phyloP scores from a whole-genome alignment of 2,797 vertebrate genomes.

The Danio kyathit region DNA sequence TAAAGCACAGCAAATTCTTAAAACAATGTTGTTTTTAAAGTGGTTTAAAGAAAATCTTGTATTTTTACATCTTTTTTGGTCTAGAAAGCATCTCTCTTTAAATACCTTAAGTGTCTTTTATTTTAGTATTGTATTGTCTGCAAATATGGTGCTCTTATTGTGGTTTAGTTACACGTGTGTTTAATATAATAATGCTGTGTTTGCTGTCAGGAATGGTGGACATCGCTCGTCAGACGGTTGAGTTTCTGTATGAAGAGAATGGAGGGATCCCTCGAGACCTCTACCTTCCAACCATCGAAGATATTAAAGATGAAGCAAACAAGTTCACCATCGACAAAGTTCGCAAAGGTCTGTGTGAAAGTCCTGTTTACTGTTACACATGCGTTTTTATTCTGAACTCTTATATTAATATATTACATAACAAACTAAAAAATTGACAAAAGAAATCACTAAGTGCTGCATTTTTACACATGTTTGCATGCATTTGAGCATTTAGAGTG shows the following conservation, averaged over 20 bases:
- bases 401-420: too few species aligned
- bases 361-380: too few species aligned
- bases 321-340: conserved; percentile 99
- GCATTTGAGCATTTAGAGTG: too few species aligned
- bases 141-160: not conserved
- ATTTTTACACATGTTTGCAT: too few species aligned
- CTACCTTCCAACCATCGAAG: conserved; percentile 98
- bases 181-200: not conserved
- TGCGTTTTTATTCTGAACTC: too few species aligned
- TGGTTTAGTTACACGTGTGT: too few species aligned
- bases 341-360: conserved; percentile 88
- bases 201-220: conserved; percentile 92
- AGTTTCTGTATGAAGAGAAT: conserved; percentile 98
- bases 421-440: too few species aligned
- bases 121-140: not conserved
- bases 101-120: not conserved
- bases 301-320: conserved; percentile 98
- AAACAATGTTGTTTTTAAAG: not conserved
- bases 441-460: too few species aligned
- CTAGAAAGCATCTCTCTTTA: not conserved
- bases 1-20: too few species aligned
- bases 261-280: conserved; percentile 97
- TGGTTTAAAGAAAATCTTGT: not conserved
- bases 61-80: too few species aligned
- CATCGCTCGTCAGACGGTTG: conserved; percentile 96